Conservation (phyloP, 2,888 invertebrate genomes). For the Archips xylosteana region DNA sequence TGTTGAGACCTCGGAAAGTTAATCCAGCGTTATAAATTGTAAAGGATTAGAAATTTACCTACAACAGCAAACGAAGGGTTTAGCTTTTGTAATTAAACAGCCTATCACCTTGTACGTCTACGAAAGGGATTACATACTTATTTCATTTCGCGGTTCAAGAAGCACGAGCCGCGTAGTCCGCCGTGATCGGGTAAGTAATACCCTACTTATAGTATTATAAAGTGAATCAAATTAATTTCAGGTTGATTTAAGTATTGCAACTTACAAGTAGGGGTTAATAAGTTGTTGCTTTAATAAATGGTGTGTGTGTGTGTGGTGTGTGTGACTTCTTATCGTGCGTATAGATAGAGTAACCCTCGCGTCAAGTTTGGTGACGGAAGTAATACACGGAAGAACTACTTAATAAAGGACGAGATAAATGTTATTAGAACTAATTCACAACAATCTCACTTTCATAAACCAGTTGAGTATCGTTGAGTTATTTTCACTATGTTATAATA, state of each 20-base stretch:
- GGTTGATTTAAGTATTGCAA: slow-evolving; percentile 6
- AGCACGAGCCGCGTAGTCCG: slow-evolving; percentile 51
- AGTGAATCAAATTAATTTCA: slow-evolving; percentile 19
- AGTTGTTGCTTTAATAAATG: slow-evolving; percentile 1
- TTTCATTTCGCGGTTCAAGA: slow-evolving; percentile 67
- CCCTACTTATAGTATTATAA: slow-evolving; percentile 31
- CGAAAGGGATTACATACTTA: slow-evolving; percentile 66
- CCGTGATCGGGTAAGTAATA: slow-evolving; percentile 46
- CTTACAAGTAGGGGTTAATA: slow-evolving; percentile 8
- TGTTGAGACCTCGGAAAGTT: slow-evolving; percentile 38
- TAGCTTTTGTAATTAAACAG: slow-evolving; percentile 63
- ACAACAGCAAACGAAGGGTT: slow-evolving; percentile 39
- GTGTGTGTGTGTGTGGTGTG: too few relatives aligned
- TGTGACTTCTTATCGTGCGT: too few relatives aligned
- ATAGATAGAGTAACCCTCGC: background rate
- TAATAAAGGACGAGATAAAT: background rate
- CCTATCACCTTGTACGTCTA: slow-evolving; percentile 63
- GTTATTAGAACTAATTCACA: background rate
- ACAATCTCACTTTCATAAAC: too few relatives aligned
- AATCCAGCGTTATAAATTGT: slow-evolving; percentile 47
- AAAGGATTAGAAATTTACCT: slow-evolving; percentile 48
- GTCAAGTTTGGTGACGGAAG: background rate
- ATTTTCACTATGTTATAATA: too few relatives aligned
- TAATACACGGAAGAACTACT: background rate
- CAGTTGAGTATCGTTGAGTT: too few relatives aligned